phyloP scores from a whole-genome alignment of 2,113 vertebrate species.

The Grus americana region DNA sequence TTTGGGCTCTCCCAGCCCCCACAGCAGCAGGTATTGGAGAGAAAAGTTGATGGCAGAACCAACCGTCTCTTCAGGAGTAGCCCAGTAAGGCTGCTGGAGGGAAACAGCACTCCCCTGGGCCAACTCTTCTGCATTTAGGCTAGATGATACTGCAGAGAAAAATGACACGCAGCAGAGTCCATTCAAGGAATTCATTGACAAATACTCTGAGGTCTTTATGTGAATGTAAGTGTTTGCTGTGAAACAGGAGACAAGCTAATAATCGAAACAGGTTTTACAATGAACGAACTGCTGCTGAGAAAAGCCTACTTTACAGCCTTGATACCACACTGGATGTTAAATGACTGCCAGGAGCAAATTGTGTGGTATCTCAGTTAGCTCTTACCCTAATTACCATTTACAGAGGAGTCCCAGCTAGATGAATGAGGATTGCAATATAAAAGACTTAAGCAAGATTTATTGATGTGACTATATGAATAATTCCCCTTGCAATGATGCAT shows the following conservation, averaged over 20 bases:
- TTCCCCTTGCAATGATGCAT: conserved; percentile 14
- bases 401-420: not conserved
- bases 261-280: conserved; percentile 1
- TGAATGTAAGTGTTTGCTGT: not conserved
- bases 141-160: not conserved
- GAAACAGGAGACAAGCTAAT: conserved; percentile 35
- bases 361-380: conserved; percentile 36
- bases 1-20: not conserved
- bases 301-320: conserved; percentile 8
- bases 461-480: conserved; percentile 50
- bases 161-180: not conserved
- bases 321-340: conserved; percentile 23
- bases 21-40: not conserved
- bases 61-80: not conserved
- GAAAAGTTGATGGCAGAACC: not conserved
- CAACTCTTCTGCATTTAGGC: not conserved
- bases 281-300: conserved; percentile 52
- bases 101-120: not conserved
- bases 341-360: conserved; percentile 43
- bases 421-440: conserved; percentile 22
- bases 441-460: conserved; percentile 48
- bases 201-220: not conserved
- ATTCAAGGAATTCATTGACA: not conserved
- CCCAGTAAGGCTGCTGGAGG: not conserved
- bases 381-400: conserved; percentile 51